phyloP scores from a whole-genome alignment of 1,140 invertebrate species.

The Pristionchus pacificus region DNA sequence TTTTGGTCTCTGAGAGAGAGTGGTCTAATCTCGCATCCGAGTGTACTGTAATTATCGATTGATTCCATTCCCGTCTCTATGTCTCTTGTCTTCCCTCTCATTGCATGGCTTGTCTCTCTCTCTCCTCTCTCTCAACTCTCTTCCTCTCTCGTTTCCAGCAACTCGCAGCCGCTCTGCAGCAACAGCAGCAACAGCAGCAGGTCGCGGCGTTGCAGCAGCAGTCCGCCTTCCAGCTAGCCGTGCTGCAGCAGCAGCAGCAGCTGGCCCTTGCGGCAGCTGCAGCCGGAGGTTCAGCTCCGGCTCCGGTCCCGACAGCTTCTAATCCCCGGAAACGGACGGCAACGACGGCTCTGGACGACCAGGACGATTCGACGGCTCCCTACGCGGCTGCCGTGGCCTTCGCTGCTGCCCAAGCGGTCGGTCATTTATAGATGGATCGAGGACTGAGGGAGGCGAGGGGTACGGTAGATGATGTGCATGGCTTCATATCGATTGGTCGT shows the following conservation, averaged over 20 bases:
- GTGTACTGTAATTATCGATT: too few species aligned
- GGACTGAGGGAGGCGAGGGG: background rate
- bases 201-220: conserved; percentile 30
- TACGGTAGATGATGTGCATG: background rate
- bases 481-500: too few species aligned
- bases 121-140: background rate
- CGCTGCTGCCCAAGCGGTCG: conserved; percentile 9
- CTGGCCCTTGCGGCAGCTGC: conserved; percentile 18
- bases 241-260: conserved; percentile 28
- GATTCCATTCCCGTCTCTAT: background rate
- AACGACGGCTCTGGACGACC: conserved; percentile 19
- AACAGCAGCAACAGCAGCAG: conserved; percentile 24
- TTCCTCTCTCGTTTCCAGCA: conserved; percentile 21
- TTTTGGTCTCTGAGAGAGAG: too few species aligned
- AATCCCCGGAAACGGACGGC: conserved; percentile 10
- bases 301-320: background rate
- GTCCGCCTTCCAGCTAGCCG: conserved; percentile 24
- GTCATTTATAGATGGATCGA: conserved; percentile 2
- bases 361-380: conserved; percentile 17
- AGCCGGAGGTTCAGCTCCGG: conserved; percentile 10
- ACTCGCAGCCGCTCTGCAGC: conserved; percentile 20
- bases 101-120: background rate
- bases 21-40: too few species aligned
- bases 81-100: background rate
- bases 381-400: conserved; percentile 4